Percentiles rank a stretch among this genome's conserved stretches.
Conservation (phyloP, 2,113 vertebrate genomes). For the Silurus glanis region DNA sequence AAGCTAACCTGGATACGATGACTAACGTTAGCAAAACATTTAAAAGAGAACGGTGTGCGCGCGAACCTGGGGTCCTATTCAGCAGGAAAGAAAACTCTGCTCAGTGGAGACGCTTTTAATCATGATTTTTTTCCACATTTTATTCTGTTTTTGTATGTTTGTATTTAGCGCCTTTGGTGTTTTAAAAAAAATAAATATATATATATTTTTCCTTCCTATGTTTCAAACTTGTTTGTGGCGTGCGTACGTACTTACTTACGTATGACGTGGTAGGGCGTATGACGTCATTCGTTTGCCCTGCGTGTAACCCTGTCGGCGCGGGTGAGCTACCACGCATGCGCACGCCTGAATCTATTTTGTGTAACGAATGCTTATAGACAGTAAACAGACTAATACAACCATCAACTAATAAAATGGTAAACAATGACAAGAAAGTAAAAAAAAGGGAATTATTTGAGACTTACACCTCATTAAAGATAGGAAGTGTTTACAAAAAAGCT, state of each 20-base stretch:
- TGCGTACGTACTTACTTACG: conserved; percentile 47
- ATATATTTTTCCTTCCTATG: conserved; percentile 60
- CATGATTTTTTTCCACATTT: conserved; percentile 66
- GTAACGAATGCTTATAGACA: too few species aligned
- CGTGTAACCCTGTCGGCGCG: not conserved
- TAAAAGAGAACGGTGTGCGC: conserved; percentile 48
- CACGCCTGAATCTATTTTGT: not conserved
- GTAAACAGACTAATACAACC: too few species aligned
- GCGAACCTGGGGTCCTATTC: conserved; percentile 65
- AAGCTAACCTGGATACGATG: conserved; percentile 54
- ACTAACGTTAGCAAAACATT: conserved; percentile 47
- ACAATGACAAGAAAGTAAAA: too few species aligned
- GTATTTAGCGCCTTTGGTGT: conserved; percentile 75
- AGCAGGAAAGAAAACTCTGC: conserved; percentile 34
- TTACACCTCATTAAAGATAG: too few species aligned
- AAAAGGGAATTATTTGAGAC: too few species aligned
- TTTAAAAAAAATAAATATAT: conserved; percentile 61
- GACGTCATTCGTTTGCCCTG: conserved; percentile 23
- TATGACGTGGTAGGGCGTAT: conserved; percentile 40
- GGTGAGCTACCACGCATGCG: not conserved
- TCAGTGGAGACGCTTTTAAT: conserved; percentile 58
- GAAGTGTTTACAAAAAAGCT: too few species aligned
- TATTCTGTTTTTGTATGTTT: conserved; percentile 68
- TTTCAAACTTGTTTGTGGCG: conserved; percentile 59
- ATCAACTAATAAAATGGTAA: too few species aligned